Conservation (phyloP, 2,888 invertebrate genomes). For the Caenorhabditis sp. region DNA sequence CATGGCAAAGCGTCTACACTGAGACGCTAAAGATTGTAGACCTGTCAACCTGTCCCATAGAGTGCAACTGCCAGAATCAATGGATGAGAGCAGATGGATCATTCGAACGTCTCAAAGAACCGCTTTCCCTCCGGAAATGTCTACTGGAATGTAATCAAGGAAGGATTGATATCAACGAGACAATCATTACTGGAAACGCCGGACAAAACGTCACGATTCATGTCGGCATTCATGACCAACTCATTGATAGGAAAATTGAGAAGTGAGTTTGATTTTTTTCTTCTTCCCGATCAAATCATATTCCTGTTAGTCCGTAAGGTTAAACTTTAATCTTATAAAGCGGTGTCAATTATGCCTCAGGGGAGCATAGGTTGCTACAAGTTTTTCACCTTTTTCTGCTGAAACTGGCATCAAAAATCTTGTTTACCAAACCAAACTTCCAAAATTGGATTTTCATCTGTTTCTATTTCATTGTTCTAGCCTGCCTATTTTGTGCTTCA, state of each 20-base stretch:
- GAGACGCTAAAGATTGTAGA: constrained; percentile 45
- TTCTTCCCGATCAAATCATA: too few relatives aligned
- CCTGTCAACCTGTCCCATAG: constrained; percentile 64
- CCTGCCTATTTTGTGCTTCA: too few relatives aligned
- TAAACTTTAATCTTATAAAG: too few relatives aligned
- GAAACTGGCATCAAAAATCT: neutral
- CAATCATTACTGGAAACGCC: constrained; percentile 21
- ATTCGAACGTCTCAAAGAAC: constrained; percentile 37
- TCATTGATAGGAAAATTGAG: constrained; percentile 14
- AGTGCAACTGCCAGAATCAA: constrained; percentile 64
- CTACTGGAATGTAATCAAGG: constrained; percentile 24
- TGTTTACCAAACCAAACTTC: neutral
- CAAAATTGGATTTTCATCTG: neutral
- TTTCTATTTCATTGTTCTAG: neutral
- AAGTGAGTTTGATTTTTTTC: constrained; percentile 27
- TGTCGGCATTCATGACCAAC: constrained; percentile 20
- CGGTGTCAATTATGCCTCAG: too few relatives aligned
- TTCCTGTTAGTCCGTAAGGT: too few relatives aligned
- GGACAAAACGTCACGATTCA: constrained; percentile 47
- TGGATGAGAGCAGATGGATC: constrained; percentile 48
- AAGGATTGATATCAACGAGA: constrained; percentile 7
- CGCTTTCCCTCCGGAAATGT: constrained; percentile 28
- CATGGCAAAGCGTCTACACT: constrained; percentile 65
- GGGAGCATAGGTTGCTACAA: too few relatives aligned
- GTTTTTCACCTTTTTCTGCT: neutral